phyloP scores from a whole-genome alignment of 2,797 vertebrate genomes.

The Coilia nasus region DNA sequence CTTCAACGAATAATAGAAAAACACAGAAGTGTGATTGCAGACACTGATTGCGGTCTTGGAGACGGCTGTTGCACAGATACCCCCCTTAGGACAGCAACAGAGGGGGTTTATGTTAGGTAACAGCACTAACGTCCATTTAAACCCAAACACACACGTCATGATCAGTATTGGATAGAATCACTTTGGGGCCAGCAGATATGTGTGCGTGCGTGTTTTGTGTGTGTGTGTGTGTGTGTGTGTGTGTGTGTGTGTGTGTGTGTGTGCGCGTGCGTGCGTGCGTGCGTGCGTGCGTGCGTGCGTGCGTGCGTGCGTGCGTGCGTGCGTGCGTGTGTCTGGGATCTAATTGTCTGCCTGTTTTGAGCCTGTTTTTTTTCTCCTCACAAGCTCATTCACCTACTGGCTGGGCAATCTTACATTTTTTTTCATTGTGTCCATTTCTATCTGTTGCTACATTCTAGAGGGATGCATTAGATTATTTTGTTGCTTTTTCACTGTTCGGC shows the following conservation, averaged over 20 bases:
- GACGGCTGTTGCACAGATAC: background rate
- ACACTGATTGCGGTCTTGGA: background rate
- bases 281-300: no score
- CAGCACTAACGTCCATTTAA: background rate
- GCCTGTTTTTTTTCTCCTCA: background rate
- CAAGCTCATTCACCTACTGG: background rate
- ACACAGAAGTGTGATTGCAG: conserved; percentile 10
- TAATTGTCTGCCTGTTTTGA: background rate
- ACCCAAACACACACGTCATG: no score
- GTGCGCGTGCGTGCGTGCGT: background rate
- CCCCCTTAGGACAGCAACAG: background rate
- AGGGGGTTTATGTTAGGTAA: background rate
- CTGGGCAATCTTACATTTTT: background rate
- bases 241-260: conserved; percentile 7
- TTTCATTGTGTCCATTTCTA: background rate
- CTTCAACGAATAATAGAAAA: conserved; percentile 13
- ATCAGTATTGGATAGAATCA: no score
- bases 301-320: no score
- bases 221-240: no score
- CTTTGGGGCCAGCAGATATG: no score
- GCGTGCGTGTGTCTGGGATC: background rate
- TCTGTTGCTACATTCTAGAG: background rate
- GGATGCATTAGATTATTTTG: background rate
- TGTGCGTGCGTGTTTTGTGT: no score
- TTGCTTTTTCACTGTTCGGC: background rate